These are phyloP conservation scores for Thalassarche chlororhynchos DNA, from an alignment of 2,113 vertebrate species.

Conservation along the genomic window DNA sequence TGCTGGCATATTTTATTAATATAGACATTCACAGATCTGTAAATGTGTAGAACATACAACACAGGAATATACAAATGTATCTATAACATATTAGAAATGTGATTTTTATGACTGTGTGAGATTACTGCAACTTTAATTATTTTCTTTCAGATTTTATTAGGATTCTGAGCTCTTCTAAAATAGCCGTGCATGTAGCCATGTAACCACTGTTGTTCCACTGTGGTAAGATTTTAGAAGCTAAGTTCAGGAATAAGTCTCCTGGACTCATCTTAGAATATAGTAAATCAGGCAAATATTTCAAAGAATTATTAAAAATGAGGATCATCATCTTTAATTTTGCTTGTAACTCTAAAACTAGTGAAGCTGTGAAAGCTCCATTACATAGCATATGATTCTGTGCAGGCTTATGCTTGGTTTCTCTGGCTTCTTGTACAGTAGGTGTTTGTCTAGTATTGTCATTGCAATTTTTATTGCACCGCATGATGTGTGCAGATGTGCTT, in stretches of 20 bases:
- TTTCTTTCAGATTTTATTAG: background rate
- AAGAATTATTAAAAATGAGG: background rate
- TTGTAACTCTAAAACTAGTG: background rate
- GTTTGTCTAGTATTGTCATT: constrained; percentile 70
- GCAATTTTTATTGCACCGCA: constrained; percentile 71
- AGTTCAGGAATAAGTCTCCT: background rate
- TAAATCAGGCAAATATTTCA: background rate
- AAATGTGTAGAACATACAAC: background rate
- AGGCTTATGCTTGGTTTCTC: constrained; percentile 33
- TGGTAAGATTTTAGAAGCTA: background rate
- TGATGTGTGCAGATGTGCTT: constrained; percentile 79
- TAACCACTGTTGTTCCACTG: background rate
- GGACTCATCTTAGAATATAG: background rate
- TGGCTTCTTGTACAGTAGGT: constrained; percentile 35
- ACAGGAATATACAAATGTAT: background rate
- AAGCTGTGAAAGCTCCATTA: constrained; percentile 18
- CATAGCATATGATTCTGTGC: background rate
- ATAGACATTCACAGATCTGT: background rate
- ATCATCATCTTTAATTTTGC: background rate
- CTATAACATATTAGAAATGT: background rate
- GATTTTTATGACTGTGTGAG: background rate
- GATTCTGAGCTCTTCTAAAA: background rate
- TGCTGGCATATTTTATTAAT: constrained; percentile 5
- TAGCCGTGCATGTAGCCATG: background rate
- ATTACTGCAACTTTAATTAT: background rate